Conservation (phyloP, 64 coral and sea anemone species). For the Porites australiensis region DNA sequence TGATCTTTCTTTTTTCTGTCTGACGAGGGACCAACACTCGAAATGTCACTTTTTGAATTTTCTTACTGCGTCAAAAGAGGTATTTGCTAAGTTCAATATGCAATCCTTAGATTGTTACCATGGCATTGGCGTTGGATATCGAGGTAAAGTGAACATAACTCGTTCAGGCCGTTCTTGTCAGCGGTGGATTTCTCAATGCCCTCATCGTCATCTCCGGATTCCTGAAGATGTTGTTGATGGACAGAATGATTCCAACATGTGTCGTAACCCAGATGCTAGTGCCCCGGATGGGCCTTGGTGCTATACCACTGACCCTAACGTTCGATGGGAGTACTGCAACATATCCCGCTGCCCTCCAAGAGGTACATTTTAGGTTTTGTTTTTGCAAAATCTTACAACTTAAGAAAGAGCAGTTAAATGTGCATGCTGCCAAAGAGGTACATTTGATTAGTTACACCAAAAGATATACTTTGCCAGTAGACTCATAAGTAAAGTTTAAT, state of each 20-base stretch:
- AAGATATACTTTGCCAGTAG: no score
- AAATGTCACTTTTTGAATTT: no score
- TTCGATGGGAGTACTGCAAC: constrained; percentile 62
- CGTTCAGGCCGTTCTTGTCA: constrained; percentile 51
- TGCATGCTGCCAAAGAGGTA: no score
- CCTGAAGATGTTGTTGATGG: constrained; percentile 12
- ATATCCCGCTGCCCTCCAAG: constrained; percentile 30
- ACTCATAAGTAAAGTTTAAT: no score
- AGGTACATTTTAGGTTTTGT: not conserved
- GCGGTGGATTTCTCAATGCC: constrained; percentile 56
- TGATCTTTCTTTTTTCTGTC: no score
- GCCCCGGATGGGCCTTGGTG: constrained; percentile 62
- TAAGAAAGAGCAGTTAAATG: no score
- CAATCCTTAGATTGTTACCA: constrained; percentile 61
- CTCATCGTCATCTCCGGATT: constrained; percentile 45
- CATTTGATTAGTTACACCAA: no score
- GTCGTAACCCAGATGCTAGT: constrained; percentile 51
- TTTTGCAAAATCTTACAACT: no score
- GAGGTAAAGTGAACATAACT: constrained; percentile 47
- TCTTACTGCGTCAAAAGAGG: no score
- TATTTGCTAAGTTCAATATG: no score
- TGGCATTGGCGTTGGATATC: constrained; percentile 63
- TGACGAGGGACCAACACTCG: no score
- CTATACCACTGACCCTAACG: constrained; percentile 36
- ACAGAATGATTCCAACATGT: constrained; percentile 12